Evolutionary conservation across 1,140 invertebrate genomes (phyloP).

Genomic region (Zaprionus gabonicus): DNA sequence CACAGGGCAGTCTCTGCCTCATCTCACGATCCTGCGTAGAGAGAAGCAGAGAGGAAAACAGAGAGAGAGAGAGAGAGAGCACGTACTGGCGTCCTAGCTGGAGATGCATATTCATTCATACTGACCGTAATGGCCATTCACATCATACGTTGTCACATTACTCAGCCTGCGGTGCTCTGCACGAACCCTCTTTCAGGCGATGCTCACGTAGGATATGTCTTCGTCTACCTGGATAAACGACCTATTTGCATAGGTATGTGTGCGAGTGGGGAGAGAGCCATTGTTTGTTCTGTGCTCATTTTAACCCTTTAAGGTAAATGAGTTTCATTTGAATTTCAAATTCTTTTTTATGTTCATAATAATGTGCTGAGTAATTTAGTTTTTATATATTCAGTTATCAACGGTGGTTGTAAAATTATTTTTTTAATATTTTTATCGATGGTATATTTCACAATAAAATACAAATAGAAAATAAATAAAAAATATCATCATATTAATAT

Average conservation of each 20-base stretch:
- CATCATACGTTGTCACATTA: conserved; percentile 48
- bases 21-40: background rate
- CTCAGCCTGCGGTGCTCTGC: conserved; percentile 39
- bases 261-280: conserved; percentile 5
- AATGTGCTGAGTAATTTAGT: background rate
- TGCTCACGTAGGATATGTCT: conserved; percentile 10
- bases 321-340: background rate
- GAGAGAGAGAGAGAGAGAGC: background rate
- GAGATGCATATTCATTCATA: conserved; percentile 40
- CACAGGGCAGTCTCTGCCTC: conserved; percentile 19
- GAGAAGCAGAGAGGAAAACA: background rate
- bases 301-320: conserved; percentile 1
- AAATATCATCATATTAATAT: too few species aligned
- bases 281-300: background rate
- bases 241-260: conserved; percentile 43
- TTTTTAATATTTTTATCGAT: too few species aligned
- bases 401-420: too few species aligned
- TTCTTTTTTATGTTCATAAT: background rate
- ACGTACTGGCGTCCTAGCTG: conserved; percentile 11
- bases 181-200: conserved; percentile 11
- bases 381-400: background rate
- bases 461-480: too few species aligned
- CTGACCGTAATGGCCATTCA: conserved; percentile 35
- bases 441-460: too few species aligned
- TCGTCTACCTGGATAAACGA: conserved; percentile 40